Evolutionary conservation across 2,113 vertebrate genomes (phyloP).

Genomic region (Cavia porcellus): DNA sequence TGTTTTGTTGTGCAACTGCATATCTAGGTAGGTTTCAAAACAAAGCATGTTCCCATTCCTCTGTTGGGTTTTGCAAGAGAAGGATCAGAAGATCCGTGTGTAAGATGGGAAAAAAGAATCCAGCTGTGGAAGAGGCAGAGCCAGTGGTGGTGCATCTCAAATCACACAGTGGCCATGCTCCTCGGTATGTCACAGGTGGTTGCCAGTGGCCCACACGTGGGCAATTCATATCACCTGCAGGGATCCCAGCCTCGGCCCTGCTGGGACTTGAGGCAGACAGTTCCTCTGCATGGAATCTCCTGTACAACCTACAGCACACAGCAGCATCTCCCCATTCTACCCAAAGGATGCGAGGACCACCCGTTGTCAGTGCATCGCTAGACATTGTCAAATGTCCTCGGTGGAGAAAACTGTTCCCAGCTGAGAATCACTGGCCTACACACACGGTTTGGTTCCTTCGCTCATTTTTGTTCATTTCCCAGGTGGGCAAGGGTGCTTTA

Average conservation of each 20-base stretch:
- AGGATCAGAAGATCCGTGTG: too few species aligned
- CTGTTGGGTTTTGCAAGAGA: neutral
- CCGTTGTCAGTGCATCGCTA: neutral
- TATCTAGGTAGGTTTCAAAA: neutral
- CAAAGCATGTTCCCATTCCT: too few species aligned
- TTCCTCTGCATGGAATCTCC: neutral
- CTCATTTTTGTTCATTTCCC: neutral
- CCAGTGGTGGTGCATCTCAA: too few species aligned
- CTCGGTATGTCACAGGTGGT: too few species aligned
- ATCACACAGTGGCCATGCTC: fast-evolving
- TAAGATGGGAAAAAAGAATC: too few species aligned
- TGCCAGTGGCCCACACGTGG: neutral
- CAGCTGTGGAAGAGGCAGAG: too few species aligned
- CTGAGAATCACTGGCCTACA: neutral
- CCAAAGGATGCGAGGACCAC: too few species aligned
- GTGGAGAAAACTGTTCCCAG: too few species aligned
- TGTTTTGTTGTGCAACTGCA: neutral
- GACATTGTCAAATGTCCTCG: neutral
- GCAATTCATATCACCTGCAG: neutral
- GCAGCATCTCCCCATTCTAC: neutral
- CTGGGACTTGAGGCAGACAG: neutral
- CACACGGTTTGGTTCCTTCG: neutral
- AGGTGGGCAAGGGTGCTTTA: neutral
- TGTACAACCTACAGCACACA: neutral
- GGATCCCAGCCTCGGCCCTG: neutral